A percentile compares a stretch with the other conserved stretches of the same genome.
Conservation (phyloP, 2,888 invertebrate genomes). For the Vesta saturnalis region DNA sequence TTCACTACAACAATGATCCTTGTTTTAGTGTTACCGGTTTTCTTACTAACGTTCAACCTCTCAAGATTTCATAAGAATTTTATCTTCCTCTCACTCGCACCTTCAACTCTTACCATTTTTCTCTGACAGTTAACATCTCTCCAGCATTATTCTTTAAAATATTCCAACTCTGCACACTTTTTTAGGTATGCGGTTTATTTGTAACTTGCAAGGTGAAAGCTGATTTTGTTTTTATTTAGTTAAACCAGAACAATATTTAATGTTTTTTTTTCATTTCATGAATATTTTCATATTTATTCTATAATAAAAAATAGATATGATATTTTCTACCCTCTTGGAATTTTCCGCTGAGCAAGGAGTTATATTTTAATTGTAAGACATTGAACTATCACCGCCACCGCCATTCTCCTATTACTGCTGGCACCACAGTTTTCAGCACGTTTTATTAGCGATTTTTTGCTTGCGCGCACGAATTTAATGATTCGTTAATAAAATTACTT, state of each 20-base stretch:
- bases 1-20: constrained; percentile 48
- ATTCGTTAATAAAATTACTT: neutral
- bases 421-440: neutral
- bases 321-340: neutral
- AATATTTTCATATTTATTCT: too few species aligned
- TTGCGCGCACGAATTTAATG: neutral
- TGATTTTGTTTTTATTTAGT: neutral
- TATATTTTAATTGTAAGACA: constrained; percentile 8
- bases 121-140: constrained; percentile 39
- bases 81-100: constrained; percentile 15
- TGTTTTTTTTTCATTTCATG: neutral
- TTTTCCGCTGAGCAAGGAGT: too few species aligned
- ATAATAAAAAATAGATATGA: neutral
- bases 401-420: constrained; percentile 1
- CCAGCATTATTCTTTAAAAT: constrained; percentile 53
- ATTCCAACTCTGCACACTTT: constrained; percentile 45
- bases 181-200: constrained; percentile 39
- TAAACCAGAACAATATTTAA: neutral
- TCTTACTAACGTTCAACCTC: constrained; percentile 36
- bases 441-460: neutral
- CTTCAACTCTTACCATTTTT: constrained; percentile 6
- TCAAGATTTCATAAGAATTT: constrained; percentile 13
- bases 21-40: constrained; percentile 41
- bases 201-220: constrained; percentile 5
- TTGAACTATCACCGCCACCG: neutral